Percentiles rank a stretch among this genome's conserved stretches.
Conservation (phyloP, 2,888 invertebrate genomes). For the Hanleya hanleyi region DNA sequence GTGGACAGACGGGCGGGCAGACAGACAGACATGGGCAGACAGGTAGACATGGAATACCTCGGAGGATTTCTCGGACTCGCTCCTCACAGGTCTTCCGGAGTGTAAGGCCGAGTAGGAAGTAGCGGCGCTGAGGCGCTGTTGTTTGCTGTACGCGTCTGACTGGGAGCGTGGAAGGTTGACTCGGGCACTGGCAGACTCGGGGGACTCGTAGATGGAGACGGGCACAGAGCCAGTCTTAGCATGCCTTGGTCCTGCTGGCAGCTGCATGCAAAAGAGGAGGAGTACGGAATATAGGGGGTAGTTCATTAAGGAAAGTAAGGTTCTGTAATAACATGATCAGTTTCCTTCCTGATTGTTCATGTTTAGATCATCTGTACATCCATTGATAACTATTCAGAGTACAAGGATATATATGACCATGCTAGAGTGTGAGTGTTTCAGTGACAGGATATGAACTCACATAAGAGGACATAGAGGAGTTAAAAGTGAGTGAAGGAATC, state of each 20-base stretch:
- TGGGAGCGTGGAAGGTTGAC: slow-evolving; percentile 12
- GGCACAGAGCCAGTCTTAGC: slow-evolving; percentile 63
- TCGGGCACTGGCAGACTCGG: slow-evolving; percentile 15
- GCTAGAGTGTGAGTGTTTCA: too few species aligned
- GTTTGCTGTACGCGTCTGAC: slow-evolving; percentile 10
- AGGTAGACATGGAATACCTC: slow-evolving; percentile 2
- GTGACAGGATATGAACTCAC: too few species aligned
- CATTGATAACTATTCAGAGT: too few species aligned
- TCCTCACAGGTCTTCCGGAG: background rate
- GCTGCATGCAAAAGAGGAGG: background rate
- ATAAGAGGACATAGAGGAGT: too few species aligned
- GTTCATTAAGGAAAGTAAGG: too few species aligned
- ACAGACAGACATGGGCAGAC: background rate
- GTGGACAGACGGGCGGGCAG: background rate
- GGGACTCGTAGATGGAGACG: slow-evolving; percentile 47
- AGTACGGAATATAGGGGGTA: too few species aligned
- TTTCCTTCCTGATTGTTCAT: too few species aligned
- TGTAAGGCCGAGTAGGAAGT: background rate
- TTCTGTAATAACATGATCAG: too few species aligned
- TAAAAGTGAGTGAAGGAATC: too few species aligned
- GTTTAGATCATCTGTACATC: too few species aligned
- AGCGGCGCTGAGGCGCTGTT: background rate
- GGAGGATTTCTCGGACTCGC: slow-evolving; percentile 3
- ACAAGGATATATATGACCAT: too few species aligned
- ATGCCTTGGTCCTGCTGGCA: slow-evolving; percentile 44